phyloP scores from a whole-genome alignment of 1,140 invertebrate species.

The Armadillidium nasatum region DNA sequence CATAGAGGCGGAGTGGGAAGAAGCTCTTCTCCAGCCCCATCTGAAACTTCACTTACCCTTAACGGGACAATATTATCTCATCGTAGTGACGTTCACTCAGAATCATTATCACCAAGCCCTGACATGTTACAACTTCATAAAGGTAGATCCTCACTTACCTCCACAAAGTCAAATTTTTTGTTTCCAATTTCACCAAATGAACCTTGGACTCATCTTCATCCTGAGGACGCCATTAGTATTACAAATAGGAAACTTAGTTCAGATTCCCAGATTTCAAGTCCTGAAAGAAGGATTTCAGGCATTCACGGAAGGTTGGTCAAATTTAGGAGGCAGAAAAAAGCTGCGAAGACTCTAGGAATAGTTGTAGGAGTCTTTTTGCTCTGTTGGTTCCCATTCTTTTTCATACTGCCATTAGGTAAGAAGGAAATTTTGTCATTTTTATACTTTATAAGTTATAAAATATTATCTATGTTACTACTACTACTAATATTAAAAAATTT shows the following conservation, averaged over 20 bases:
- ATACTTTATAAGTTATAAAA: too few relatives aligned
- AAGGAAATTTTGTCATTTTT: too few relatives aligned
- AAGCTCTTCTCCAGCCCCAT: background rate
- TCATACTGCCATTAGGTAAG: constrained; percentile 66
- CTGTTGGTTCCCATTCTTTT: constrained; percentile 95
- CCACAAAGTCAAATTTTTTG: background rate
- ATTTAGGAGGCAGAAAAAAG: constrained; percentile 92
- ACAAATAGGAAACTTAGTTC: background rate
- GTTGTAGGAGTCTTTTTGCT: constrained; percentile 65
- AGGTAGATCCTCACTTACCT: background rate
- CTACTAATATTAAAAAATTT: too few relatives aligned
- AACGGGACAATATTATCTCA: background rate
- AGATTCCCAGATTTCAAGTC: constrained; percentile 45
- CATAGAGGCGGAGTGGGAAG: constrained; percentile 44
- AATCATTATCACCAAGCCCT: background rate
- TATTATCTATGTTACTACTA: too few relatives aligned
- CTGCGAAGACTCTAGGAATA: constrained; percentile 80
- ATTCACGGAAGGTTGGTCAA: constrained; percentile 60
- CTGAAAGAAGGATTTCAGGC: constrained; percentile 42
- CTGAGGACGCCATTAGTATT: background rate
- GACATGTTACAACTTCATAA: background rate
- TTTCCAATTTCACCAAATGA: background rate
- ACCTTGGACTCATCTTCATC: background rate
- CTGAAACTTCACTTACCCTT: background rate
- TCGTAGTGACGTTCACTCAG: background rate